These are phyloP conservation scores for Synergus itoensis DNA, from an alignment of 2,888 invertebrate species.

Conservation along the genomic window DNA sequence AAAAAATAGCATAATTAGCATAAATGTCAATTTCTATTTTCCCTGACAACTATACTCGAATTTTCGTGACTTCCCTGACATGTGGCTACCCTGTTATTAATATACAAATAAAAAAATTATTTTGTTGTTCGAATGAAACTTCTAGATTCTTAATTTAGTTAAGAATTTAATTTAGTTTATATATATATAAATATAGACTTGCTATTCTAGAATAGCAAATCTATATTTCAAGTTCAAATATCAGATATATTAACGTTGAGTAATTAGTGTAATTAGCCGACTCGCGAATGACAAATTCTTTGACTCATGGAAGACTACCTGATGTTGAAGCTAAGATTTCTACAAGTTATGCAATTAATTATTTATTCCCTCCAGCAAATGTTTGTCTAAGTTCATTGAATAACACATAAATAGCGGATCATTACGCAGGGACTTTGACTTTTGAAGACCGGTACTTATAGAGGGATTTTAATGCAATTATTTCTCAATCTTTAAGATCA, in stretches of 20 bases:
- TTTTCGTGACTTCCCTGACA: too few species aligned
- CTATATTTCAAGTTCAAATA: neutral
- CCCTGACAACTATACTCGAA: too few species aligned
- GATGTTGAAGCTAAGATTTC: constrained; percentile 6
- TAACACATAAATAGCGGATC: constrained; percentile 14
- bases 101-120: too few species aligned
- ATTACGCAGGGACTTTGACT: neutral
- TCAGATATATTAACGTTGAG: neutral
- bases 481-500: neutral
- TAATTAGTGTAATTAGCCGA: constrained; percentile 10
- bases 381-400: neutral
- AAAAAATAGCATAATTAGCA: too few species aligned
- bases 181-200: too few species aligned
- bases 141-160: too few species aligned
- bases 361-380: neutral
- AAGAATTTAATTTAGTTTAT: too few species aligned
- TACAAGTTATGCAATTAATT: constrained; percentile 15
- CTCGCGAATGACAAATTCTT: constrained; percentile 9
- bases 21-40: too few species aligned
- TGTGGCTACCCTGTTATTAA: too few species aligned
- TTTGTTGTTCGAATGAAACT: too few species aligned
- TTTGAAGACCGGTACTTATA: neutral
- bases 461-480: neutral
- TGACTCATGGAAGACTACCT: neutral
- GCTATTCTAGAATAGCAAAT: too few species aligned